Base-by-base conservation (phyloP, 2,113 vertebrate species). In the Chloropsis hardwickii region DNA sequence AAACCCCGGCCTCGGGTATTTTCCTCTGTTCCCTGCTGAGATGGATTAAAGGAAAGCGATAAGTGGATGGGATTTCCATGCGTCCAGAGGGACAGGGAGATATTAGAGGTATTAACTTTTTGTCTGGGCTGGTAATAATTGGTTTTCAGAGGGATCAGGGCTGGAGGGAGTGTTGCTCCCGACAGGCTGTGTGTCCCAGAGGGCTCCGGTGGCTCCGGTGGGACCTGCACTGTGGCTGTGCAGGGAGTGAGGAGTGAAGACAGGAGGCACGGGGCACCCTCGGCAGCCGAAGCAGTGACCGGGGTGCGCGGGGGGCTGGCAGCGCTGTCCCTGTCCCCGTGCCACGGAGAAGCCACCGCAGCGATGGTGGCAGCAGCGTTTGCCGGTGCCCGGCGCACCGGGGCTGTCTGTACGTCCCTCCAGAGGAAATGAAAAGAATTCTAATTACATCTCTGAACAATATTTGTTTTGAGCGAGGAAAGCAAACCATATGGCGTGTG, bases 381-480 rank as follows among this genome's bases (percentile, higher is more conserved):
- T 47, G 76, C 78, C 17, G 22, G 74, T 69, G 96, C 89, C 94
- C 92, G 2, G 61, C 62, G 1, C 2, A 0, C 62, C 8, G 61
- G 81, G 73, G 78, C 66, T 1, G 0, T 48, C 90, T 58, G 61
- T 44, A 29, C n/a, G 9, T 94, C 96, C 93, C 94, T 95, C 94
- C 57, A 58, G 97, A 97, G 96, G 94, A 94, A 96, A 92, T 82
- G 95, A 92, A 94, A 95, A 90, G 92, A 78, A 97, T 97, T 96
- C 96, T 97, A 92, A 96, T 96, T 94, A 94, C 91, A 86, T 86
- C 96, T 97, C 93, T 3, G 14, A 96, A 96, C 91, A 95, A 57
- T 95, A 91, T 97, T 97, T 97, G 96, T 97, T 96, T 97, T 95
- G 95, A 94, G 95, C 14, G 44, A 90, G 6, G 33, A 90, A 95